Evolutionary conservation across 1,140 invertebrate species (phyloP), one percentile per base, ranked within the genome.

Genomic region (Bombus breviceps): DNA sequence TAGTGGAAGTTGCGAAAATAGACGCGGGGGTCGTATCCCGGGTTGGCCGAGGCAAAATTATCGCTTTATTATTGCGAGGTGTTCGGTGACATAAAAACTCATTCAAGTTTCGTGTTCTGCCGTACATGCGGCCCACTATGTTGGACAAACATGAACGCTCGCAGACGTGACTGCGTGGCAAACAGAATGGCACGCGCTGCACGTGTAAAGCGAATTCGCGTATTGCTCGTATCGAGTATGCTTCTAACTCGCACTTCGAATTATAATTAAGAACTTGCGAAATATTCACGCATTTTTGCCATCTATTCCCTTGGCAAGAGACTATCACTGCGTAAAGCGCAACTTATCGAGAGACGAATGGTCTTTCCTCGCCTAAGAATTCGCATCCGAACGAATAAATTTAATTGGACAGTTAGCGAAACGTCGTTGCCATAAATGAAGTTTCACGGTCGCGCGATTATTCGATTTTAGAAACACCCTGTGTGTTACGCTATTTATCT

Each of bases 91-190:
- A 82, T 57, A 83, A 87, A 82, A 90, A 90, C 47, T 76, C 62
- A 89, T 62, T 66, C 43, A 62, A 37, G 64, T 34, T 69, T 78
- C 68, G 9, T 47, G 66, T 66, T 71, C 69, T 22, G 5, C 18
- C 39, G 75, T 77, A 69, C 34, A 81, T 34, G n/a, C 37, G 62
- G 68, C 75, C 76, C 72, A 18, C 34, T 34, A 53, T 69, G 83
- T 92, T 91, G 88, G 86, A 87, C 89, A 92, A 92, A 92, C 88
- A 91, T 64, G 69, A 87, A 83, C 69, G 84, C 69, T 66, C 81
- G 64, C 83, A 93, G 91, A 95, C 95, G 95, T 95, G 95, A 95
- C 95, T 91, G 88, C 87, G 83, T 82, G 71, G 89, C 92, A 93
- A 95, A 94, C 93, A 93, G 80, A 86, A 75, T 86, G 93, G 86